Base-by-base conservation (phyloP, 2,113 vertebrate genomes). In the Pongo pygmaeus region DNA sequence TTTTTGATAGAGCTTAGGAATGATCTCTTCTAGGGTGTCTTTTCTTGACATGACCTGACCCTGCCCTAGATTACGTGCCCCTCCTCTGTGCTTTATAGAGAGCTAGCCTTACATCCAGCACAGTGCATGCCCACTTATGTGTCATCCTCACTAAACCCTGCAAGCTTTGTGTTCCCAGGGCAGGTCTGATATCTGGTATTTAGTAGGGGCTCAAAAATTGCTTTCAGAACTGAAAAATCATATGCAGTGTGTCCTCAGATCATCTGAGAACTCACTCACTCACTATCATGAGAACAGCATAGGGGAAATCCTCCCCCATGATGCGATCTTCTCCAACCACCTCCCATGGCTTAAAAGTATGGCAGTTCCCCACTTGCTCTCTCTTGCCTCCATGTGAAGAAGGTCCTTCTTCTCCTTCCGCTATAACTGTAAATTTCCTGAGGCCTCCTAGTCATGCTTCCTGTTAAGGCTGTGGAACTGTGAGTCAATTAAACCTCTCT, bases 221-320 rank as follows among this genome's bases (percentile, higher is more conserved):
- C 67, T 57, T 50, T 59, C 27, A 85, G 72, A 80, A 89, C 40
- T 50, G 81, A 97, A 92, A 67, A 43, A 86, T 96, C 89, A 48
- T 1, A 89, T 67, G 50, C 43, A 69, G 64, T 52, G 79, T 14
- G 61, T 64, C 30, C 61, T 64, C 61, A 64, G 61, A 64, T 64
- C 61, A 64, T 64, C 61, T 64, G 27, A 64, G 61, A 32, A 64
- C 61, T 64, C 61, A 64, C 61, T 64, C 27, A 30, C 61, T 64
- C 27, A 46, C 22, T 27, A 67, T 1, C 20, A 55, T 8, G 8
- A 84, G 91, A 84, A 80, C 70, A 89, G 14, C 27, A 64, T 64
- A 64, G 61, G 5, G 30, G 5, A 64, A 64, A 64, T 64, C 27
- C 61, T 64, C 27, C 13, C 27, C 27, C 61, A 64, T 32, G 61